Conservation (phyloP, 2,888 invertebrate species). For the Bibio marci region DNA sequence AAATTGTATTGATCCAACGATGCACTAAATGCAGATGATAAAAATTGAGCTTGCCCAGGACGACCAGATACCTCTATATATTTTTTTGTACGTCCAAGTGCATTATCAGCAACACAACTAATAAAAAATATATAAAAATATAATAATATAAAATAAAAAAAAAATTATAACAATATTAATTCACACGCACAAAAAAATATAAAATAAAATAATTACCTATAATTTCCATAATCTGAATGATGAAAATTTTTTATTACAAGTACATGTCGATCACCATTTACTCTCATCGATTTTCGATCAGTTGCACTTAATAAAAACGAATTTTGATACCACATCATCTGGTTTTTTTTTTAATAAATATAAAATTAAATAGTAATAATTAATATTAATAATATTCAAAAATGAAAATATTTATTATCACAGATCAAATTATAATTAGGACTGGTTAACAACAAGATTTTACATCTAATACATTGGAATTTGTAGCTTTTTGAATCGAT, state of each 20-base stretch:
- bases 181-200: background rate
- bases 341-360: constrained; percentile 3
- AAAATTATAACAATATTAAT: background rate
- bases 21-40: constrained; percentile 39
- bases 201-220: constrained; percentile 21
- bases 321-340: constrained; percentile 49
- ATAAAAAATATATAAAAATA: constrained; percentile 11
- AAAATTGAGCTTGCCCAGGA: constrained; percentile 44
- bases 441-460: no score
- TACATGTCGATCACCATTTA: constrained; percentile 38
- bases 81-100: constrained; percentile 34
- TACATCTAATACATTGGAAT: no score
- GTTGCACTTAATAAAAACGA: constrained; percentile 42
- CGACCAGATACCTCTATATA: constrained; percentile 46
- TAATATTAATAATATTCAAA: no score
- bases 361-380: no score
- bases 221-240: constrained; percentile 44
- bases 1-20: constrained; percentile 43
- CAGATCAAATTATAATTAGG: no score
- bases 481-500: no score
- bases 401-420: no score
- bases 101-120: constrained; percentile 37
- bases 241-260: constrained; percentile 41
- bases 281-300: constrained; percentile 41
- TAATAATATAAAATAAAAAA: background rate